Conservation (phyloP, 2,113 vertebrate species). For the Physeter macrocephalus region DNA sequence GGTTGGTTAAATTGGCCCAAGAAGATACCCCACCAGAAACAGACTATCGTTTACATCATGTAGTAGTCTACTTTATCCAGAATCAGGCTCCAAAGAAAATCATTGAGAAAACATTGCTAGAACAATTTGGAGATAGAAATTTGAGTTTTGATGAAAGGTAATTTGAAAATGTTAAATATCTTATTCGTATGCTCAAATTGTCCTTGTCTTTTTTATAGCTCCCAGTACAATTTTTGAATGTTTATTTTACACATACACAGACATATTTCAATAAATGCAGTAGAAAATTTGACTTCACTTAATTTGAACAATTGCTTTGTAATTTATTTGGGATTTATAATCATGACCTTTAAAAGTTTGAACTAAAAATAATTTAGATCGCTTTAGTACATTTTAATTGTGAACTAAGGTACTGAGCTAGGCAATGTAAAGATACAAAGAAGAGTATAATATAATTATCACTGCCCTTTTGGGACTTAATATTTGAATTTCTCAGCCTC, state of each 20-base stretch:
- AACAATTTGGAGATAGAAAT: slow-evolving; percentile 95
- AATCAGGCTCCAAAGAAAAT: slow-evolving; percentile 97
- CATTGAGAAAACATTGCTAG: slow-evolving; percentile 94
- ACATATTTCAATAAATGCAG: not conserved
- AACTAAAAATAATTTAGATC: not conserved
- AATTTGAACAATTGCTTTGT: not conserved
- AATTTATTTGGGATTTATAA: not conserved
- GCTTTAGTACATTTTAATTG: not conserved
- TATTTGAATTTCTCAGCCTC: not conserved
- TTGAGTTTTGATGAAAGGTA: slow-evolving; percentile 97
- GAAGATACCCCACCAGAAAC: slow-evolving; percentile 92
- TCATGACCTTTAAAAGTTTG: slow-evolving; percentile 22
- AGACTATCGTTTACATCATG: slow-evolving; percentile 93
- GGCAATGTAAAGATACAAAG: not conserved
- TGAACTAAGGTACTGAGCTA: not conserved
- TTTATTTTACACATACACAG: not conserved
- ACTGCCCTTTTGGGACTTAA: not conserved
- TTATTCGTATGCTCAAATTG: not conserved
- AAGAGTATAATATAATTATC: not conserved
- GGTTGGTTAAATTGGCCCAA: slow-evolving; percentile 92
- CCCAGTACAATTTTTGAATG: not conserved
- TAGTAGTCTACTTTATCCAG: slow-evolving; percentile 96
- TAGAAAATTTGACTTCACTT: not conserved
- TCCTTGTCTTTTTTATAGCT: not conserved
- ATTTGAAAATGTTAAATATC: slow-evolving; percentile 30